Evolutionary conservation across 2,888 invertebrate species (phyloP).

Genomic region (Nephrotoma flavescens): DNA sequence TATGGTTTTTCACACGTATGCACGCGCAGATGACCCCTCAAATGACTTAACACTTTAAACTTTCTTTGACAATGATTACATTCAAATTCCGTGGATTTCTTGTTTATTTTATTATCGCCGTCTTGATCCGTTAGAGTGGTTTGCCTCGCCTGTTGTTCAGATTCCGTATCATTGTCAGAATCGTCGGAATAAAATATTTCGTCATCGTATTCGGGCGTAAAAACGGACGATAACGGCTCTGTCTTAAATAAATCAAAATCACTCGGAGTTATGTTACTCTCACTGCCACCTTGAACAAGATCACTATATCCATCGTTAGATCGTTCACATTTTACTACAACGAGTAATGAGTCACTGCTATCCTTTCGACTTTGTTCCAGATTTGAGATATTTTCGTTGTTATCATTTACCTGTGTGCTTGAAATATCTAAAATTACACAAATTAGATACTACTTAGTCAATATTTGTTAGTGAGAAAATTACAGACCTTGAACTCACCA

Average conservation of each 20-base stretch:
- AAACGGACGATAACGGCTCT: too few relatives aligned
- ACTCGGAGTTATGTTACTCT: constrained; percentile 43
- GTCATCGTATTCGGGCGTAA: too few relatives aligned
- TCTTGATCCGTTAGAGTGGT: constrained; percentile 8
- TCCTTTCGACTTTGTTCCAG: constrained; percentile 10
- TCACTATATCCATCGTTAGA: constrained; percentile 12
- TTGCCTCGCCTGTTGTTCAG: neutral
- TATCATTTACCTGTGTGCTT: constrained; percentile 28
- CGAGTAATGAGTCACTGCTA: constrained; percentile 12
- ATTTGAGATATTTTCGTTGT: constrained; percentile 31
- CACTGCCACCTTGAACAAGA: constrained; percentile 11
- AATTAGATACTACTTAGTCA: neutral
- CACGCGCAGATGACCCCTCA: constrained; percentile 74
- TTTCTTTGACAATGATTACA: constrained; percentile 83
- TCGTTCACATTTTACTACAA: constrained; percentile 13
- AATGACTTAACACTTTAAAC: constrained; percentile 86
- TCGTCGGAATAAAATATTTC: constrained; percentile 30
- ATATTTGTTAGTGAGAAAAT: neutral
- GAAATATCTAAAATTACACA: neutral
- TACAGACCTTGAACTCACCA: neutral
- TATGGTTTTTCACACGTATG: constrained; percentile 83
- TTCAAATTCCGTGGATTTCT: constrained; percentile 62
- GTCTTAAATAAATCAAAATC: constrained; percentile 17
- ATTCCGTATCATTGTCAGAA: neutral
- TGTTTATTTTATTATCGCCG: constrained; percentile 28